These are phyloP conservation scores for Rhyzopertha dominica DNA, from an alignment of 1,140 invertebrate genomes.

Conservation along the genomic window DNA sequence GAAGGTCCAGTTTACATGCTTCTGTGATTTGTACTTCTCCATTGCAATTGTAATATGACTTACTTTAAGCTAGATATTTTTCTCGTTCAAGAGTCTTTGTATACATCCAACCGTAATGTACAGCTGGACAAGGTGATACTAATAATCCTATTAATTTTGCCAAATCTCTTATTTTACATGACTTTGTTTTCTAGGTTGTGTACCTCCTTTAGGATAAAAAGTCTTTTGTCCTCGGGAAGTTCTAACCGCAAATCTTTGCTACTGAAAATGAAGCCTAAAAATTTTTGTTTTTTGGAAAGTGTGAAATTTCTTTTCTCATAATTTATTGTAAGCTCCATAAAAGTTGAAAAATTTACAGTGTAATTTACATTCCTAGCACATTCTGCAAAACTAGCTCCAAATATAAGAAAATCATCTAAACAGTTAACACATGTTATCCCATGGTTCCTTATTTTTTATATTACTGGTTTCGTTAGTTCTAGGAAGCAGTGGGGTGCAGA, in stretches of 20 bases:
- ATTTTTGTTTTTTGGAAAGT: conserved; percentile 21
- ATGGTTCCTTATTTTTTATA: conserved; percentile 12
- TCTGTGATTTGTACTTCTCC: background rate
- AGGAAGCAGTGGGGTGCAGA: conserved; percentile 25
- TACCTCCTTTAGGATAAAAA: conserved; percentile 9
- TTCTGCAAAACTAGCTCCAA: conserved; percentile 17
- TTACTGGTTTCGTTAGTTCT: conserved; percentile 25
- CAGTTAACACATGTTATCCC: conserved; percentile 29
- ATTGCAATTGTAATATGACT: conserved; percentile 11
- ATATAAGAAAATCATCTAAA: conserved; percentile 33
- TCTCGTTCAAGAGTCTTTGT: conserved; percentile 27
- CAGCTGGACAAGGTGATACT: conserved; percentile 23
- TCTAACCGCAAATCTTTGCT: conserved; percentile 20
- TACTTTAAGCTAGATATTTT: conserved; percentile 13
- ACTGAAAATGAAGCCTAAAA: conserved; percentile 27
- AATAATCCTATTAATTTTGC: conserved; percentile 25
- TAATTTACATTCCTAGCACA: conserved; percentile 8
- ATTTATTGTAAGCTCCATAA: conserved; percentile 26
- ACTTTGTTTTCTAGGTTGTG: conserved; percentile 9
- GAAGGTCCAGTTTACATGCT: conserved; percentile 17
- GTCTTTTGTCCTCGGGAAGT: conserved; percentile 19
- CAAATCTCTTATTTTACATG: conserved; percentile 28
- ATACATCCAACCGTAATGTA: conserved; percentile 28
- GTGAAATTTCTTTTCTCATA: conserved; percentile 21
- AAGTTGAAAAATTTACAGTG: conserved; percentile 1